These are phyloP conservation scores for Quadriops clusia DNA, from an alignment of 2,888 invertebrate genomes.

Conservation along the genomic window DNA sequence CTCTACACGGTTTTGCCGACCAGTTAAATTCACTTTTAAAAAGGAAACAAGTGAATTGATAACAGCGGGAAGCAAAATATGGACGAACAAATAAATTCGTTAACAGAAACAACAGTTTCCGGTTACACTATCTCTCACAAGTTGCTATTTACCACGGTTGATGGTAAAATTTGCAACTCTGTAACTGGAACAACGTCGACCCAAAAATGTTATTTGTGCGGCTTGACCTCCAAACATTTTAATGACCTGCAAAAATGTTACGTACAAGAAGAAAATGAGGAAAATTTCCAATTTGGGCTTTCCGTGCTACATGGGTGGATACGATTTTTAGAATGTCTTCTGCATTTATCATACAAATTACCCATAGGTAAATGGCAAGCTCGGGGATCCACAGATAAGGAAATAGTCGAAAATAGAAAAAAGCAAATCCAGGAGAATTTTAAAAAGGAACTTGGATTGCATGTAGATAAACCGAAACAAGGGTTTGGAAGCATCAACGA, in stretches of 20 bases:
- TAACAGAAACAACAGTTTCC: conserved; percentile 13
- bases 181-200: conserved; percentile 14
- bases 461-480: conserved; percentile 18
- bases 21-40: too few species aligned
- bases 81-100: too few species aligned
- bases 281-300: conserved; percentile 18
- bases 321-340: conserved; percentile 23
- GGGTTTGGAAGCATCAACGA: conserved; percentile 20
- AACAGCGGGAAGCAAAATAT: too few species aligned
- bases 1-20: too few species aligned
- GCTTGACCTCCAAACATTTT: conserved; percentile 16
- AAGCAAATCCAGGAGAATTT: conserved; percentile 13
- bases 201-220: conserved; percentile 17
- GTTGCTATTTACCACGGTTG: conserved; percentile 22
- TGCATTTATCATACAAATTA: conserved; percentile 24
- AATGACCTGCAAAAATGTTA: conserved; percentile 14
- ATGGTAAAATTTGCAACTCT: conserved; percentile 22
- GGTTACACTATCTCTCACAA: too few species aligned
- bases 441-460: conserved; percentile 15
- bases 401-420: conserved; percentile 8
- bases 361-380: conserved; percentile 25
- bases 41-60: too few species aligned
- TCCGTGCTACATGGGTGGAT: conserved; percentile 26
- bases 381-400: conserved; percentile 16
- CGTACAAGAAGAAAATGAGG: conserved; percentile 9